Conservation (phyloP, 2,888 invertebrate genomes). For the Patella depressa region DNA sequence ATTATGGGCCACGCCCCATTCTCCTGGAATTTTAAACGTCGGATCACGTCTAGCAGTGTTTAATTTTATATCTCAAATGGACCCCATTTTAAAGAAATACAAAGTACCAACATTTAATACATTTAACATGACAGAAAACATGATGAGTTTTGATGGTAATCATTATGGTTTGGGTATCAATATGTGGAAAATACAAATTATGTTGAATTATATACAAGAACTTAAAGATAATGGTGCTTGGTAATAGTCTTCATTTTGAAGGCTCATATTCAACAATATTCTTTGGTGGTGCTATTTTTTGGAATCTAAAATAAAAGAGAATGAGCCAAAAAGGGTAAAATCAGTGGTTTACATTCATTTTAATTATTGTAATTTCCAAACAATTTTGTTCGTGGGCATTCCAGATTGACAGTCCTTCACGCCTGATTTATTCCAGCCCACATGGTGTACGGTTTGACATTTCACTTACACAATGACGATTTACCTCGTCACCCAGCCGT, state of each 20-base stretch:
- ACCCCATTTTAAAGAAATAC: not conserved
- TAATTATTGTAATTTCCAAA: no score
- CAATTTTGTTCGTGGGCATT: no score
- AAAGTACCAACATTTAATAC: slow-evolving; percentile 33
- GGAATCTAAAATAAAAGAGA: no score
- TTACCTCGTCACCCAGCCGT: no score
- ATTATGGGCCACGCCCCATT: slow-evolving; percentile 31
- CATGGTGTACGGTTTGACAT: no score
- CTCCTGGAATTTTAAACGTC: slow-evolving; percentile 35
- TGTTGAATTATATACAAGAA: slow-evolving; percentile 33
- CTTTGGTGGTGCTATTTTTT: no score
- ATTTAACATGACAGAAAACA: slow-evolving; percentile 30
- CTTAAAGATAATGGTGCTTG: slow-evolving; percentile 19
- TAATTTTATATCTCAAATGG: slow-evolving; percentile 19
- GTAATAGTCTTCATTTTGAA: not conserved
- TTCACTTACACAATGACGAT: no score
- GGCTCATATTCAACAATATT: no score
- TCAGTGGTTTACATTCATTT: no score
- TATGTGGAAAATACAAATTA: slow-evolving; percentile 26
- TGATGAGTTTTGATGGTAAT: slow-evolving; percentile 35
- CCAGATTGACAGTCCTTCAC: no score
- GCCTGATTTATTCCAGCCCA: no score
- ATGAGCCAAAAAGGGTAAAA: no score
- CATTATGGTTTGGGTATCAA: slow-evolving; percentile 36
- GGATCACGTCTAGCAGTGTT: not conserved